A percentile compares a stretch with the other conserved stretches of the same genome.
These are phyloP conservation scores for Solenopsis fugax DNA, from an alignment of 1,140 invertebrate species.

Conservation along the genomic window DNA sequence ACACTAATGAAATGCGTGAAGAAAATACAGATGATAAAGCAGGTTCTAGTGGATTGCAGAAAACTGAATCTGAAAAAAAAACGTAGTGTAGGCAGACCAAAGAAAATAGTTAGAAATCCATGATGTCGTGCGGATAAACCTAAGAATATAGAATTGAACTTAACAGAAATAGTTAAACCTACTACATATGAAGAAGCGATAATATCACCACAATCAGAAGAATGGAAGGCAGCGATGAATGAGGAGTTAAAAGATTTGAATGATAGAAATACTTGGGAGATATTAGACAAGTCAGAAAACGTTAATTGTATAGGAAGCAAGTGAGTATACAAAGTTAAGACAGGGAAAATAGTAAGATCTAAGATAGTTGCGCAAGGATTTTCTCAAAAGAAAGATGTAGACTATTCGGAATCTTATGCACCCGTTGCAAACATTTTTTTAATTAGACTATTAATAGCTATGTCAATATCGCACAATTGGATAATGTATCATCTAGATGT, in stretches of 20 bases:
- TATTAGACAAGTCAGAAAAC: background rate
- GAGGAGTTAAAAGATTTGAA: slow-evolving; percentile 22
- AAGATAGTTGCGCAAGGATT: too few species aligned
- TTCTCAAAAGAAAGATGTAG: too few species aligned
- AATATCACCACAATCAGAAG: slow-evolving; percentile 5
- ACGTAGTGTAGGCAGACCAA: background rate
- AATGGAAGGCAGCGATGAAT: slow-evolving; percentile 33
- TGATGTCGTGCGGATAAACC: too few species aligned
- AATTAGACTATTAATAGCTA: slow-evolving; percentile 34
- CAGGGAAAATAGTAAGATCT: too few species aligned
- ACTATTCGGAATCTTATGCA: slow-evolving; percentile 25
- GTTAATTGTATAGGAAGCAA: slow-evolving; percentile 33
- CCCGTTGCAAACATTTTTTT: slow-evolving; percentile 44
- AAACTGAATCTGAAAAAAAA: too few species aligned
- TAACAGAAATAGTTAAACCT: background rate
- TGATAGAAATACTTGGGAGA: too few species aligned
- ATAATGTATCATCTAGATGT: slow-evolving; percentile 33
- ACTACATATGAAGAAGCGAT: slow-evolving; percentile 13
- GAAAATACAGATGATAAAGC: too few species aligned
- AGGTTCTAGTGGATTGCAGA: background rate
- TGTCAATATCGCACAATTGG: slow-evolving; percentile 9
- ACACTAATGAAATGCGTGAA: too few species aligned
- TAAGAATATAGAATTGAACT: too few species aligned
- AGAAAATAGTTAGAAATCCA: too few species aligned
- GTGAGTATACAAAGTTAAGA: slow-evolving; percentile 9